These are phyloP conservation scores for Brachyrhaphis roseni DNA, from an alignment of 2,797 vertebrate species.

Conservation along the genomic window DNA sequence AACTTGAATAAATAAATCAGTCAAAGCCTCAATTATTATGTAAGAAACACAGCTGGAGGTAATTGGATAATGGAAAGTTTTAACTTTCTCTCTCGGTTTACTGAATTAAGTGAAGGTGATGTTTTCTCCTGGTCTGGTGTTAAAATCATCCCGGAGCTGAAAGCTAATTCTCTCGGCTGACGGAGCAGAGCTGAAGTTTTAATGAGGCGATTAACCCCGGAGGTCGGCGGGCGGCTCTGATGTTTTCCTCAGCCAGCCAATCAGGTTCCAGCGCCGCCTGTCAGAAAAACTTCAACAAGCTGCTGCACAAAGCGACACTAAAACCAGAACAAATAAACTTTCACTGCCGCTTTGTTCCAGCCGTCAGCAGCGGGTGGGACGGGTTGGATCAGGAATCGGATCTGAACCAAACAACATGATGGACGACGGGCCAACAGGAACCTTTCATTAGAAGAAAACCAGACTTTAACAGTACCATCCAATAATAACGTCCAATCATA, in stretches of 20 bases:
- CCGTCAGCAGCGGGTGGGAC: background rate
- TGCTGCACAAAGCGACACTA: background rate
- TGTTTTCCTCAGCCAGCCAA: slow-evolving; percentile 56
- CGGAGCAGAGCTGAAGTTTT: slow-evolving; percentile 56
- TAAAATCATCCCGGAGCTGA: slow-evolving; percentile 50
- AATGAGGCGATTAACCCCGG: slow-evolving; percentile 70
- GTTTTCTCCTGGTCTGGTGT: slow-evolving; percentile 17
- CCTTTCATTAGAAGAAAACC: too few relatives aligned
- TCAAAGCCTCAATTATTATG: background rate
- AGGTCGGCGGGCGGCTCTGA: slow-evolving; percentile 48
- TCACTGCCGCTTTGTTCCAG: background rate
- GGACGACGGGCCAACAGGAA: too few relatives aligned
- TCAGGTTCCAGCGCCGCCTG: slow-evolving; percentile 37
- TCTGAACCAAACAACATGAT: background rate
- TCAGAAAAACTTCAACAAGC: slow-evolving; percentile 35
- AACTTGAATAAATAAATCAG: background rate
- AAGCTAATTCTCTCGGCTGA: slow-evolving; percentile 64
- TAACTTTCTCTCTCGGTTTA: background rate
- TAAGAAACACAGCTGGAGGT: background rate
- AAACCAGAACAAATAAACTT: background rate
- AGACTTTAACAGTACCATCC: too few relatives aligned
- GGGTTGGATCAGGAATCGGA: background rate
- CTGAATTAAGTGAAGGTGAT: background rate
- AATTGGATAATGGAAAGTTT: background rate
- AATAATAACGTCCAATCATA: too few relatives aligned